Percentiles rank a stretch among this genome's conserved stretches.
phyloP scores from a whole-genome alignment of 2,888 invertebrate genomes.

The Hydrotaea diabolus region DNA sequence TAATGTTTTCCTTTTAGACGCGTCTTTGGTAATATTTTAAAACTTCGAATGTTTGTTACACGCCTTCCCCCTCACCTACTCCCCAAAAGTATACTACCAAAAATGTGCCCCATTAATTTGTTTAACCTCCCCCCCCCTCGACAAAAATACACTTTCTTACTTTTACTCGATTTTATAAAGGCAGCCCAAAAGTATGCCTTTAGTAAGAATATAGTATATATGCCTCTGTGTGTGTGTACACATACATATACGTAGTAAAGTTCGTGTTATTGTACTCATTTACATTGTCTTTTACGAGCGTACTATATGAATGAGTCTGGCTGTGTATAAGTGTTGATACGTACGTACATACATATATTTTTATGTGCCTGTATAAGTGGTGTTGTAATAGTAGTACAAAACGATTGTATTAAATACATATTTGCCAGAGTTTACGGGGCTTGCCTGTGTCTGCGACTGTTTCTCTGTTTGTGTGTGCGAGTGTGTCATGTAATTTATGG shows the following conservation, averaged over 20 bases:
- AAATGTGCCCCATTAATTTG: neutral
- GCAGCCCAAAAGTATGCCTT: constrained; percentile 25
- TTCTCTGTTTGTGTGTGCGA: constrained; percentile 17
- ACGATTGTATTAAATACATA: constrained; percentile 32
- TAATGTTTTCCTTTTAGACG: too few relatives aligned
- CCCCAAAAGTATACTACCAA: neutral
- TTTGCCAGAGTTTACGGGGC: constrained; percentile 49
- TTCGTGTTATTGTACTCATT: constrained; percentile 39
- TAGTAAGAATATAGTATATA: too few relatives aligned
- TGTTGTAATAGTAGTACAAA: constrained; percentile 28
- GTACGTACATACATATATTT: too few relatives aligned
- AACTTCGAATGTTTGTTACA: too few relatives aligned
- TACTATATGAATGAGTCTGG: neutral
- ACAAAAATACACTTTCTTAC: constrained; percentile 14
- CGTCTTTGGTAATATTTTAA: too few relatives aligned
- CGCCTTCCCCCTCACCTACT: neutral
- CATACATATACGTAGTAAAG: constrained; percentile 20
- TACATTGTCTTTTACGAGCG: constrained; percentile 34
- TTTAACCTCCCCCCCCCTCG: neutral
- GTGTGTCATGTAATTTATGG: constrained; percentile 60
- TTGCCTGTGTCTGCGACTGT: constrained; percentile 34
- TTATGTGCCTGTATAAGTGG: neutral
- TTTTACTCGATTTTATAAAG: neutral
- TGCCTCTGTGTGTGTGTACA: too few relatives aligned
- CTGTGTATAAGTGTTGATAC: neutral